Conservation (phyloP, 2,113 vertebrate species). For the Tylochromis polylepis region DNA sequence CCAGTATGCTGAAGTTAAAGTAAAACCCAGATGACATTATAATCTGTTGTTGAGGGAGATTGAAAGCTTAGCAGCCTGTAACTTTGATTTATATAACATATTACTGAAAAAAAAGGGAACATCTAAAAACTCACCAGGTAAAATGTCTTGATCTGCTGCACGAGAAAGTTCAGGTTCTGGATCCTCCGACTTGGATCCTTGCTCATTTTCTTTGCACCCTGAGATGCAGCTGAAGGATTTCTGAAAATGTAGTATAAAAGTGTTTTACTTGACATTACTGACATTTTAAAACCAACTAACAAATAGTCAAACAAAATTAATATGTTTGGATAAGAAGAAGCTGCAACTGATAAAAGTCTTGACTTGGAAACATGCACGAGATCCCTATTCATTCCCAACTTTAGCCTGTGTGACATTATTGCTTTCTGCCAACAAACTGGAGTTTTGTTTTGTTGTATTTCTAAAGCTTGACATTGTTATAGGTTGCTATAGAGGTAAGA, state of each 20-base stretch:
- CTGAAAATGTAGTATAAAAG: slow-evolving; percentile 17
- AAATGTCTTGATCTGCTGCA: slow-evolving; percentile 63
- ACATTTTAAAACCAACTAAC: not conserved
- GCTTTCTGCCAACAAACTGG: not conserved
- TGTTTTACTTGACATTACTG: not conserved
- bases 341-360: not conserved
- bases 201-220: slow-evolving; percentile 37
- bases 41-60: slow-evolving; percentile 15
- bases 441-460: not conserved
- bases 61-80: not conserved
- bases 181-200: slow-evolving; percentile 54
- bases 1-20: not conserved
- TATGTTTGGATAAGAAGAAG: not conserved
- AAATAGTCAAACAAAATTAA: not conserved
- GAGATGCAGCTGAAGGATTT: slow-evolving; percentile 46
- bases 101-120: not conserved
- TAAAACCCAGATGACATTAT: not conserved
- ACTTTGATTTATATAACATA: not conserved
- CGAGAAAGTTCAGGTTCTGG: slow-evolving; percentile 56
- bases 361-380: slow-evolving; percentile 15
- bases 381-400: slow-evolving; percentile 40
- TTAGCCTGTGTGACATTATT: slow-evolving; percentile 34
- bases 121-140: slow-evolving; percentile 60
- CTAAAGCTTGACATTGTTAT: not conserved
- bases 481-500: not conserved